Evolutionary conservation across 1,140 invertebrate species (phyloP).

Genomic region (Andricus grossulariae): DNA sequence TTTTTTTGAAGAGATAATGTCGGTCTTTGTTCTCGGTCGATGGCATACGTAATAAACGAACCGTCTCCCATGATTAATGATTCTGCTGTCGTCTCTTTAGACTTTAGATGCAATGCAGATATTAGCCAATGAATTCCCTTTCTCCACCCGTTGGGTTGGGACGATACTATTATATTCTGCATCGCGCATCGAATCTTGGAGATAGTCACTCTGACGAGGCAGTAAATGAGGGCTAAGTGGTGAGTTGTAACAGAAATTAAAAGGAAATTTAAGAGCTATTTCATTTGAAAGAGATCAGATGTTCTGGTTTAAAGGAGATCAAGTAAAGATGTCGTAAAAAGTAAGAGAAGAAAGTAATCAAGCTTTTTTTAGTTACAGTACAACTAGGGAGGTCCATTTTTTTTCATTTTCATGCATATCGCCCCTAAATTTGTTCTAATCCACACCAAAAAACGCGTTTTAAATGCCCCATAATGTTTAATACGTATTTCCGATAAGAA

Average conservation of each 20-base stretch:
- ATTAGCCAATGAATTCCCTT: slow-evolving; percentile 44
- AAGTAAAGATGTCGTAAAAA: no score
- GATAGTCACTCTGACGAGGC: not conserved
- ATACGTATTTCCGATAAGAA: no score
- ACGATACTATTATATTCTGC: not conserved
- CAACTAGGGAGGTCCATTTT: no score
- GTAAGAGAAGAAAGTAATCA: no score
- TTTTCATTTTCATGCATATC: no score
- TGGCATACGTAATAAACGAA: slow-evolving; percentile 49
- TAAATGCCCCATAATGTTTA: no score
- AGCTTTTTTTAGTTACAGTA: no score
- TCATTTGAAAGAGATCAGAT: not conserved
- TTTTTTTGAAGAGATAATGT: slow-evolving; percentile 28
- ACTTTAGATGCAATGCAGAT: slow-evolving; percentile 38
- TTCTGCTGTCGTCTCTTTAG: slow-evolving; percentile 23
- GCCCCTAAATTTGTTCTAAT: no score
- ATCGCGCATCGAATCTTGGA: not conserved
- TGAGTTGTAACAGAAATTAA: not conserved
- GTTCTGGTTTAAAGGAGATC: not conserved
- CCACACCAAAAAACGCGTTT: no score
- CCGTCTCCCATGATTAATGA: slow-evolving; percentile 49
- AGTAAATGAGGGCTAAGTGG: not conserved
- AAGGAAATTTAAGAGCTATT: not conserved
- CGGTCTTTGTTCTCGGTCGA: slow-evolving; percentile 39
- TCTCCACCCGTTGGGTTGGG: slow-evolving; percentile 26